Evolutionary conservation across 2,113 vertebrate species (phyloP), one percentile per base, ranked within the genome.

Genomic region (Dipodomys merriami): DNA sequence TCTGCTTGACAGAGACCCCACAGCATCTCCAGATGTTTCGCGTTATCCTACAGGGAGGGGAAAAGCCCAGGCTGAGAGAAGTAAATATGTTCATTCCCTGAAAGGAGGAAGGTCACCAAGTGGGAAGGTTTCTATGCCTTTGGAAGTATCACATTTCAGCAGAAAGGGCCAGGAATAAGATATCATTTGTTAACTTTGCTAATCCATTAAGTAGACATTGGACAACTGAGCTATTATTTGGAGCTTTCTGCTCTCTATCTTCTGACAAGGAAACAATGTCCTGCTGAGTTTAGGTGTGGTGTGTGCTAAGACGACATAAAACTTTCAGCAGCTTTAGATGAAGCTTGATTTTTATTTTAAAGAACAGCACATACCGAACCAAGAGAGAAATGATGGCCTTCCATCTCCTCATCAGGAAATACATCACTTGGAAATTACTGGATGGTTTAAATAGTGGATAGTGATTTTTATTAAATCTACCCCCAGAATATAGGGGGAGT

Each of bases 151-250:
- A 2, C 27, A 39, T 98, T 97, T 97, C 96, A 96, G 90, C 96
- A 96, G 97, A 98, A 97, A 93, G 88, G 97, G 97, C 97, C 97
- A 98, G 97, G 94, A 98, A 97, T 96, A 98, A 98, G 96, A 97
- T 96, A 98, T 77, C 82, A 89, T 96, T 97, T 97, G 96, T 97
- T 97, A 98, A 97, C 97, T 98, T 97, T 97, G 94, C 86, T 98
- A 98, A 98, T 98, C 97, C 97, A 96, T 96, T 98, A 96, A 96
- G 97, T 97, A 97, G 97, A 96, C 77, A 5, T 91, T 86, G 97
- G 96, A 96, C 93, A 97, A 97, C 94, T 23, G 91, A 96, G 95
- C 96, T 97, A 95, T 96, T 97, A 96, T 97, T 97, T 97, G 96
- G 90, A 98, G 93, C 93, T 92, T 93, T 96, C 91, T 83, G 90